A percentile compares a stretch with the other conserved stretches of the same genome.
Evolutionary conservation across 2,113 vertebrate species (phyloP).

Genomic region (Naja naja): DNA sequence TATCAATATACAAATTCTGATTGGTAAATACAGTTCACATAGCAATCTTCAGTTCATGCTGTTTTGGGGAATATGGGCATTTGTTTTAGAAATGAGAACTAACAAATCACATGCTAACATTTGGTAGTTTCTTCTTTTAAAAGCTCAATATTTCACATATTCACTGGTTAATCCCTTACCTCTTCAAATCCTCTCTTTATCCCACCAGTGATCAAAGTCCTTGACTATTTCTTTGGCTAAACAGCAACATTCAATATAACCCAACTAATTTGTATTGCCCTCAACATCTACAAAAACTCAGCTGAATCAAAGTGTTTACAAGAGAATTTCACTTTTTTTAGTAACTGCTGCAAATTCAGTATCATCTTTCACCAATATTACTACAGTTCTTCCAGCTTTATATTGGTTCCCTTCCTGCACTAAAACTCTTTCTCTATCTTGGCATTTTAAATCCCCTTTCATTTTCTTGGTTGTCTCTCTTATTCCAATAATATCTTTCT

Average conservation of each 20-base stretch:
- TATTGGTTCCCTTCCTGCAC: slow-evolving; percentile 60
- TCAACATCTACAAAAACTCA: slow-evolving; percentile 14
- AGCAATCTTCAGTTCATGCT: slow-evolving; percentile 15
- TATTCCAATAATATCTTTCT: slow-evolving; percentile 72
- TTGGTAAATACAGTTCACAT: not conserved
- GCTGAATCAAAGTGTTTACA: slow-evolving; percentile 29
- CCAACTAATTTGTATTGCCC: slow-evolving; percentile 17
- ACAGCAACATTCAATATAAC: slow-evolving; percentile 28
- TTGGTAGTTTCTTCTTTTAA: slow-evolving; percentile 28
- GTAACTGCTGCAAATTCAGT: slow-evolving; percentile 27
- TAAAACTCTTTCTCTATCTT: slow-evolving; percentile 63
- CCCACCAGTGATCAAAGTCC: slow-evolving; percentile 32
- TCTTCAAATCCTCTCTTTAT: not conserved
- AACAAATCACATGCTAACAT: not conserved
- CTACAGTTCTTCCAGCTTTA: slow-evolving; percentile 52
- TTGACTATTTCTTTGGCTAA: slow-evolving; percentile 22
- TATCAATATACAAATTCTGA: slow-evolving; percentile 28
- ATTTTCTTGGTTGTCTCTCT: slow-evolving; percentile 68
- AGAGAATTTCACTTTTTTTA: not conserved
- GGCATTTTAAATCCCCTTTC: slow-evolving; percentile 68
- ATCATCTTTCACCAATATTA: slow-evolving; percentile 60
- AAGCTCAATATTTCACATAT: slow-evolving; percentile 27
- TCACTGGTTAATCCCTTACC: slow-evolving; percentile 25
- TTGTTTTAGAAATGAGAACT: slow-evolving; percentile 37
- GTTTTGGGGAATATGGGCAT: not conserved